phyloP scores from a whole-genome alignment of 2,797 vertebrate species.

The Rallus crepitans region DNA sequence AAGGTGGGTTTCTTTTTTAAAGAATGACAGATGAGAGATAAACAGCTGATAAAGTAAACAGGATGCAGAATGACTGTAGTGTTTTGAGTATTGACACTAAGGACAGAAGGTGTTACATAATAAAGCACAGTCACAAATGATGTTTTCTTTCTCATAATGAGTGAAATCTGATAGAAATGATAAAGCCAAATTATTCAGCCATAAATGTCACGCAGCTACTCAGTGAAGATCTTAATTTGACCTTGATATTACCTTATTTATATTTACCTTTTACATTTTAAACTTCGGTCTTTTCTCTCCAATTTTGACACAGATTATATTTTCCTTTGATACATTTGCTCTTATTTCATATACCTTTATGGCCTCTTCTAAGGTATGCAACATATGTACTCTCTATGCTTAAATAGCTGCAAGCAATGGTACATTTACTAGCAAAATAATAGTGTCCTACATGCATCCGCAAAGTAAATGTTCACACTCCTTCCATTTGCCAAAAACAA shows the following conservation, averaged over 20 bases:
- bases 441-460: background rate
- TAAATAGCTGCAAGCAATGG: conserved; percentile 31
- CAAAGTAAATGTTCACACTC: conserved; percentile 29
- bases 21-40: conserved; percentile 44
- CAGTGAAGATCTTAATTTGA: conserved; percentile 35
- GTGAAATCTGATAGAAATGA: conserved; percentile 66
- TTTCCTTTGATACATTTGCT: background rate
- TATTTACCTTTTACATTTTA: conserved; percentile 5
- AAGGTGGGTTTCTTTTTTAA: background rate
- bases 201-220: conserved; percentile 47
- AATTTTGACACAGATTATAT: background rate
- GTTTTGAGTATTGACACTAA: conserved; percentile 62
- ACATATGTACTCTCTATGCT: background rate
- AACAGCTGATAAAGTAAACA: conserved; percentile 66
- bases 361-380: background rate
- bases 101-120: conserved; percentile 69
- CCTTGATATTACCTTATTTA: background rate
- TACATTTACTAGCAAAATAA: background rate
- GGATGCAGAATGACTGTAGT: conserved; percentile 64
- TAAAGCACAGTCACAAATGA: conserved; percentile 65
- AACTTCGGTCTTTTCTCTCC: background rate
- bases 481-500: conserved; percentile 24
- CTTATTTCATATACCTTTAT: background rate
- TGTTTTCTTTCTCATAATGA: conserved; percentile 51
- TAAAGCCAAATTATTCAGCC: conserved; percentile 61